A percentile compares a stretch with the other conserved stretches of the same genome.
Conservation (phyloP, 2,888 invertebrate species). For the Ethmia dodecea region DNA sequence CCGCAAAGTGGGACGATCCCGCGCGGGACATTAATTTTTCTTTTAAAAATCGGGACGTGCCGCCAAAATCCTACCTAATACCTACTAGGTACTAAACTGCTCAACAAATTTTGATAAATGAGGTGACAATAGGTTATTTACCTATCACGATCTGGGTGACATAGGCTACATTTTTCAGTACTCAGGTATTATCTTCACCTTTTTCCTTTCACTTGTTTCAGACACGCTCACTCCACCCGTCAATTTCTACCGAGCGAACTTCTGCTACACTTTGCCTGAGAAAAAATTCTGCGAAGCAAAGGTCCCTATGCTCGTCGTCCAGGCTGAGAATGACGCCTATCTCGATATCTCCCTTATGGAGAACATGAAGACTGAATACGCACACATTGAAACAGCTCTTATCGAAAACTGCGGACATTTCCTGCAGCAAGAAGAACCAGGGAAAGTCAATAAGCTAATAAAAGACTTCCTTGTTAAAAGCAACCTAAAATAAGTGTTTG, state of each 20-base stretch:
- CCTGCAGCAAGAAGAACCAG: constrained; percentile 75
- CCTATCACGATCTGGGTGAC: too few relatives aligned
- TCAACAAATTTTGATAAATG: too few relatives aligned
- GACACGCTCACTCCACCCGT: constrained; percentile 73
- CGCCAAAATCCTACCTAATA: too few relatives aligned
- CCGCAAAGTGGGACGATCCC: too few relatives aligned
- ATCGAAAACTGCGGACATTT: constrained; percentile 70
- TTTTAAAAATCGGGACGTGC: too few relatives aligned
- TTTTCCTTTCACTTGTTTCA: constrained; percentile 41
- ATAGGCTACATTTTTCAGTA: too few relatives aligned
- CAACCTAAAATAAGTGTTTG: constrained; percentile 37
- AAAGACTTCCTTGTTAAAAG: constrained; percentile 59
- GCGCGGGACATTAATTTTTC: too few relatives aligned
- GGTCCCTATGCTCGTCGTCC: constrained; percentile 59
- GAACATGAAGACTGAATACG: constrained; percentile 51
- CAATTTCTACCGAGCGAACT: constrained; percentile 77
- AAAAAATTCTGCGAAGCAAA: constrained; percentile 39
- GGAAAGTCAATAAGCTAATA: constrained; percentile 68
- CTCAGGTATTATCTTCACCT: too few relatives aligned
- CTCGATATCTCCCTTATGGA: constrained; percentile 40
- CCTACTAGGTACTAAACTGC: too few relatives aligned
- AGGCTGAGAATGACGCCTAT: constrained; percentile 62
- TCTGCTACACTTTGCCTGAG: constrained; percentile 32
- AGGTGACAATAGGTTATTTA: too few relatives aligned
- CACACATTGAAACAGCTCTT: constrained; percentile 53